Evolutionary conservation across 2,113 vertebrate species (phyloP).

Genomic region (Suricata suricatta): DNA sequence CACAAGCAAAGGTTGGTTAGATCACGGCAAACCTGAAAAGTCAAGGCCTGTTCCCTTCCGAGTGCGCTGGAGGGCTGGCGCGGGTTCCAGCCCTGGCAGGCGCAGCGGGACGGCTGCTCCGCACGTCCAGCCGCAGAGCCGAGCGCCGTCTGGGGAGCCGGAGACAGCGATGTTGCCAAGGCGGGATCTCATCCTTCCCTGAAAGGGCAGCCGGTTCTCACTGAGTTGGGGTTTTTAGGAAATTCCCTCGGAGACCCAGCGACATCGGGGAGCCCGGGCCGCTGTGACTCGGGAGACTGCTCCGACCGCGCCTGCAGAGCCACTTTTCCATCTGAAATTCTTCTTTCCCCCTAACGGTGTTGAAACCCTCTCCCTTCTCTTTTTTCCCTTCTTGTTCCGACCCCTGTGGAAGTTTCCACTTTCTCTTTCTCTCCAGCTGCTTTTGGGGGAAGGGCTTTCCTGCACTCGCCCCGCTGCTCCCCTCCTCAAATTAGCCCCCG

Average conservation of each 20-base stretch:
- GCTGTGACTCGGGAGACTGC: fast-evolving
- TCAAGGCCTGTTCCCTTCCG: neutral
- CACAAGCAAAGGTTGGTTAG: neutral
- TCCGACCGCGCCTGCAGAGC: no score
- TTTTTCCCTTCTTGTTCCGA: no score
- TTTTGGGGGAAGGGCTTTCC: no score
- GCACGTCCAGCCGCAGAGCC: fast-evolving
- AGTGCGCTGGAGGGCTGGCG: neutral
- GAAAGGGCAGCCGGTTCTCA: neutral
- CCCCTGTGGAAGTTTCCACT: no score
- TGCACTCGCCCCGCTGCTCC: no score
- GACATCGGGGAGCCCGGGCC: neutral
- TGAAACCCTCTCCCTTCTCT: no score
- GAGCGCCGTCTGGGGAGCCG: no score
- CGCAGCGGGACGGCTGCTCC: fast-evolving
- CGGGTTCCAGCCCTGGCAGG: fast-evolving
- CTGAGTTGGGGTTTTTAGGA: neutral
- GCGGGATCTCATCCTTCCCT: neutral
- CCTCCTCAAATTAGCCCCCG: no score
- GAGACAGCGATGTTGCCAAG: neutral
- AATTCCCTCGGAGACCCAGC: neutral
- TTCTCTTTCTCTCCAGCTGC: no score
- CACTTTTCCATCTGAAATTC: neutral
- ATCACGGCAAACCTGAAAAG: fast-evolving
- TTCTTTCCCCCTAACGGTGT: no score